Evolutionary conservation across 2,113 vertebrate species (phyloP).

Genomic region (Callocephalon fimbriatum): DNA sequence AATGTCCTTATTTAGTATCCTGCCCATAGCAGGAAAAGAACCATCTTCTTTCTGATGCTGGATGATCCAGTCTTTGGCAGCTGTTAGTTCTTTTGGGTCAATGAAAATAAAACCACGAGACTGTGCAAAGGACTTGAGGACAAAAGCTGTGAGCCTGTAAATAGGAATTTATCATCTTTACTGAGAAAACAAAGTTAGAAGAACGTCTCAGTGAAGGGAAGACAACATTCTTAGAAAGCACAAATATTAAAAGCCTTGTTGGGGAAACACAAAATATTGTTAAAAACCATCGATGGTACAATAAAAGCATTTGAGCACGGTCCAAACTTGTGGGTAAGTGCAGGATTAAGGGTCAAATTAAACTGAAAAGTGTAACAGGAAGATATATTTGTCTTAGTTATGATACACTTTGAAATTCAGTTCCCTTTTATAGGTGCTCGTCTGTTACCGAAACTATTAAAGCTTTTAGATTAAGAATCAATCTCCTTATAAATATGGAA

Average conservation of each 20-base stretch:
- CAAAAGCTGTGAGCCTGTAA: conserved; percentile 92
- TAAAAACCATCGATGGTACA: neutral
- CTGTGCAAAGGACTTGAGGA: conserved; percentile 93
- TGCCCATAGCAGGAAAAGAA: conserved; percentile 90
- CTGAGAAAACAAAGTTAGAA: neutral
- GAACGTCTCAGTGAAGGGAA: neutral
- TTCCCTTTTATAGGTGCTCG: neutral
- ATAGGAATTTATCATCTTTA: neutral
- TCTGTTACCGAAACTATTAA: neutral
- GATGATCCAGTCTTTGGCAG: conserved; percentile 91
- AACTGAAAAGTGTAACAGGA: neutral
- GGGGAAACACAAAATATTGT: neutral
- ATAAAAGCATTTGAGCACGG: neutral
- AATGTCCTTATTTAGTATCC: conserved; percentile 93
- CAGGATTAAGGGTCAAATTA: neutral
- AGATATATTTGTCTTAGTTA: neutral
- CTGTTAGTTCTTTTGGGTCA: conserved; percentile 86
- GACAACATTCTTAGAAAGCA: neutral
- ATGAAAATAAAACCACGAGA: conserved; percentile 94
- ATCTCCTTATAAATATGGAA: neutral
- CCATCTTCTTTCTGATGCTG: conserved; percentile 88
- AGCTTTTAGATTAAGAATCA: neutral
- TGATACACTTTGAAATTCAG: neutral
- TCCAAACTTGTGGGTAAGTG: neutral
- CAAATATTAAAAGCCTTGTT: neutral